These are phyloP conservation scores for Phthorimaea operculella DNA, from an alignment of 1,140 invertebrate species.

Conservation along the genomic window DNA sequence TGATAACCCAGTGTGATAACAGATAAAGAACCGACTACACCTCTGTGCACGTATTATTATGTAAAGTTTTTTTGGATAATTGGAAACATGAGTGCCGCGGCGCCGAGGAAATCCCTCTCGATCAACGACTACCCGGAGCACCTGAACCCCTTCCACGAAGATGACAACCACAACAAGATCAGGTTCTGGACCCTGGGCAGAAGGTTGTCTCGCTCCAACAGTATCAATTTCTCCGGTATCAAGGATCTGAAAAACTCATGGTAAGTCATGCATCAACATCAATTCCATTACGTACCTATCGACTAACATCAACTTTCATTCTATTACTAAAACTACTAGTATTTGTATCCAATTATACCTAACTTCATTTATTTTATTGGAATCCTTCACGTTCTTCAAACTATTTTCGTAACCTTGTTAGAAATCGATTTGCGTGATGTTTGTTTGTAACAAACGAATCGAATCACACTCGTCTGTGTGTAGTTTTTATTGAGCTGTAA, in stretches of 20 bases:
- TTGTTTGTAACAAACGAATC: too few relatives aligned
- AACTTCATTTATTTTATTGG: too few relatives aligned
- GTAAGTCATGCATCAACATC: conserved; percentile 31
- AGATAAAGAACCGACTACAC: conserved; percentile 55
- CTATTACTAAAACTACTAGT: too few relatives aligned
- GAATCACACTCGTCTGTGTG: too few relatives aligned
- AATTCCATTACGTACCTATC: background rate
- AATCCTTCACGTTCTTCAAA: too few relatives aligned
- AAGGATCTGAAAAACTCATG: conserved; percentile 69
- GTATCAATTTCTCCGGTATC: conserved; percentile 68
- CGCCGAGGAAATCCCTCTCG: conserved; percentile 52
- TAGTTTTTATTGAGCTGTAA: too few relatives aligned
- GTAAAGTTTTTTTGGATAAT: conserved; percentile 41
- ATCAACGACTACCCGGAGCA: conserved; percentile 79
- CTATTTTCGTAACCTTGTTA: background rate
- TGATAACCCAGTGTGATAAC: conserved; percentile 62
- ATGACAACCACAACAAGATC: conserved; percentile 71
- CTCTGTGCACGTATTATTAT: conserved; percentile 59
- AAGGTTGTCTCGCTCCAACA: conserved; percentile 61
- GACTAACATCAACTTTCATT: background rate
- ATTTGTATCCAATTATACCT: too few relatives aligned
- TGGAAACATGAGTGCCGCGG: conserved; percentile 48
- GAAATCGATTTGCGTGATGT: background rate
- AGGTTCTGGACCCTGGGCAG: conserved; percentile 67
- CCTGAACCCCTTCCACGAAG: conserved; percentile 77